Percentiles rank a stretch among this genome's conserved stretches.
Conservation (phyloP, 2,113 vertebrate species). For the Dunckerocampus dactyliophorus region DNA sequence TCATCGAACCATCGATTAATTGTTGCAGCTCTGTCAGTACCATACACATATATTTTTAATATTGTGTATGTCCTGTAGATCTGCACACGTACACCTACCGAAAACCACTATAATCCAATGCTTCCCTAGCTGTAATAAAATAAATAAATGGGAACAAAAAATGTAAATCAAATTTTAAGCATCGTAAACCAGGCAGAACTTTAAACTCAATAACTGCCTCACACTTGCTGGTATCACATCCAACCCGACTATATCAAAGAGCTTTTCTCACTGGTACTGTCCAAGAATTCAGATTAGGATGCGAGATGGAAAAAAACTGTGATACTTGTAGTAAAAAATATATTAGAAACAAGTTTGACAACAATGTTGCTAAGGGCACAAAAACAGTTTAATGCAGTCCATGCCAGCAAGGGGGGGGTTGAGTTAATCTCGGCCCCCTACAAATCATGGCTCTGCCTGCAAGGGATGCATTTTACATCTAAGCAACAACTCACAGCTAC, state of each 20-base stretch:
- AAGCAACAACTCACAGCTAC: conserved; percentile 19
- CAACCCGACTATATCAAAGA: conserved; percentile 3
- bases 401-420: conserved; percentile 5
- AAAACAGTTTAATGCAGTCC: conserved; percentile 26
- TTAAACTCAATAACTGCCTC: conserved; percentile 40
- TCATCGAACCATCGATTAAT: no score
- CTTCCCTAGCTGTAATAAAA: no score
- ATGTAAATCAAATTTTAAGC: not conserved
- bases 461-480: conserved; percentile 33
- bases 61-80: no score
- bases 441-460: conserved; percentile 31
- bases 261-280: conserved; percentile 16
- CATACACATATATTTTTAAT: no score
- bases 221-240: conserved; percentile 66
- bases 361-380: conserved; percentile 3
- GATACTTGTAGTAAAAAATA: conserved; percentile 1
- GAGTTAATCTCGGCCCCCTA: conserved; percentile 21
- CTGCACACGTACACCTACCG: no score
- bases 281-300: not conserved
- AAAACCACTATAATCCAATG: no score
- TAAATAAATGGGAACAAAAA: not conserved
- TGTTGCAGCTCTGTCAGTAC: no score
- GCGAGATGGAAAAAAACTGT: not conserved
- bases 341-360: conserved; percentile 9
- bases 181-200: conserved; percentile 69